Evolutionary conservation across 2,888 invertebrate species (phyloP).

Genomic region (Ennomos quercinarius): DNA sequence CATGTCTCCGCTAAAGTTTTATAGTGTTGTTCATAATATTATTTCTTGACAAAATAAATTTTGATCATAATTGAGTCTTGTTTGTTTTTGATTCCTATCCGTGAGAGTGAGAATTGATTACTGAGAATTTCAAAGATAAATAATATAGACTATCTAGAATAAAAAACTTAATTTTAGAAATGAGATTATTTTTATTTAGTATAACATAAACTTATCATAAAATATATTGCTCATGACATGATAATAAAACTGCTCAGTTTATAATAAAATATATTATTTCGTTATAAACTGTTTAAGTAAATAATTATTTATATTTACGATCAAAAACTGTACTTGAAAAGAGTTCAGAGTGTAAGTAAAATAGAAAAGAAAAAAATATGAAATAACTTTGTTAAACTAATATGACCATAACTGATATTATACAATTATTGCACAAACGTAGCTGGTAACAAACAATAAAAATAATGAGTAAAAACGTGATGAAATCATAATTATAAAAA

Average conservation of each 20-base stretch:
- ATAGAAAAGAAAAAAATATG: slow-evolving; percentile 1
- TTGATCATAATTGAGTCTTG: too few relatives aligned
- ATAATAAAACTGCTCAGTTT: background rate
- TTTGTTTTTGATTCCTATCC: too few relatives aligned
- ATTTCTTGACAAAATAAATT: too few relatives aligned
- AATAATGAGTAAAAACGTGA: slow-evolving; percentile 18
- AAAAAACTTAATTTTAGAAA: background rate
- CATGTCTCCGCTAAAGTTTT: too few relatives aligned
- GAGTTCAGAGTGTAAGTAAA: slow-evolving; percentile 8
- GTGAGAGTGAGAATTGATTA: too few relatives aligned
- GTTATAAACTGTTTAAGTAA: too few relatives aligned
- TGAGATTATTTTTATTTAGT: slow-evolving; percentile 1
- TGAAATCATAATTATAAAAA: background rate
- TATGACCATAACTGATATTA: background rate
- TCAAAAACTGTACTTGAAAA: slow-evolving; percentile 17
- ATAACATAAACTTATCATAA: slow-evolving; percentile 14
- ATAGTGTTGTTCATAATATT: too few relatives aligned
- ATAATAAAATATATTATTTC: slow-evolving; percentile 1
- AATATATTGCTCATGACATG: slow-evolving; percentile 12
- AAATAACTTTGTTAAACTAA: background rate
- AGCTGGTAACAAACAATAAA: slow-evolving; percentile 14
- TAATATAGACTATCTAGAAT: too few relatives aligned
- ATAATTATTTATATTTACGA: background rate
- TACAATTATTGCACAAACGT: slow-evolving; percentile 25
- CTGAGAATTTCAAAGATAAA: too few relatives aligned